These are phyloP conservation scores for Rhimphoctona megacephalus DNA, from an alignment of 2,888 invertebrate genomes.

Conservation along the genomic window DNA sequence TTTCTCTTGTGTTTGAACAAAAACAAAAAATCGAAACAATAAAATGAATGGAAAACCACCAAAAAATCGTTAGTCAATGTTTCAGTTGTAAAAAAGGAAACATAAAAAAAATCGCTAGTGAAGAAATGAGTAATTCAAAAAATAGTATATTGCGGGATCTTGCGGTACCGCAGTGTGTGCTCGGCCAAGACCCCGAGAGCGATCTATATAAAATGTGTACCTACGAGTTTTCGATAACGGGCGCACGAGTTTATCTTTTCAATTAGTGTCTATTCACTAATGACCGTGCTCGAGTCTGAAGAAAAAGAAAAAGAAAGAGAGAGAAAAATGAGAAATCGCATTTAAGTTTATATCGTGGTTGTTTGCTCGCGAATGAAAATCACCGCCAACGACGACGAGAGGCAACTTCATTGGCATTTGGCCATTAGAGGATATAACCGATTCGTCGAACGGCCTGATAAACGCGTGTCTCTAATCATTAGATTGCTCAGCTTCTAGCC, in stretches of 20 bases:
- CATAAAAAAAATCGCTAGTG: not conserved
- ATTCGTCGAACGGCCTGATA: slow-evolving; percentile 67
- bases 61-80: not conserved
- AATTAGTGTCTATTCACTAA: slow-evolving; percentile 77
- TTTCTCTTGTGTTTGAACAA: not conserved
- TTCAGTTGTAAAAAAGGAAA: not conserved
- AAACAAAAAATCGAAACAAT: not conserved
- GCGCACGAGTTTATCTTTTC: slow-evolving; percentile 74
- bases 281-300: slow-evolving; percentile 58
- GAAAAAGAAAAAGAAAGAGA: not conserved
- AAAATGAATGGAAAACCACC: not conserved
- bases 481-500: slow-evolving; percentile 31
- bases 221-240: slow-evolving; percentile 71
- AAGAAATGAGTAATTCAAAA: slow-evolving; percentile 1
- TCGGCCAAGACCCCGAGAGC: slow-evolving; percentile 47
- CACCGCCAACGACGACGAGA: slow-evolving; percentile 41
- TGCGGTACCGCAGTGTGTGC: slow-evolving; percentile 18
- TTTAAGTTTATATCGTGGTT: slow-evolving; percentile 18
- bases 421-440: slow-evolving; percentile 70
- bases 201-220: slow-evolving; percentile 44
- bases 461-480: slow-evolving; percentile 63
- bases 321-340: slow-evolving; percentile 18
- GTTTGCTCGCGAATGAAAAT: slow-evolving; percentile 47
- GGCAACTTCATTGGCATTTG: slow-evolving; percentile 62
- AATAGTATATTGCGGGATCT: slow-evolving; percentile 16